Evolutionary conservation across 2,888 invertebrate species (phyloP).

Genomic region (Sphaerophoria taeniata): DNA sequence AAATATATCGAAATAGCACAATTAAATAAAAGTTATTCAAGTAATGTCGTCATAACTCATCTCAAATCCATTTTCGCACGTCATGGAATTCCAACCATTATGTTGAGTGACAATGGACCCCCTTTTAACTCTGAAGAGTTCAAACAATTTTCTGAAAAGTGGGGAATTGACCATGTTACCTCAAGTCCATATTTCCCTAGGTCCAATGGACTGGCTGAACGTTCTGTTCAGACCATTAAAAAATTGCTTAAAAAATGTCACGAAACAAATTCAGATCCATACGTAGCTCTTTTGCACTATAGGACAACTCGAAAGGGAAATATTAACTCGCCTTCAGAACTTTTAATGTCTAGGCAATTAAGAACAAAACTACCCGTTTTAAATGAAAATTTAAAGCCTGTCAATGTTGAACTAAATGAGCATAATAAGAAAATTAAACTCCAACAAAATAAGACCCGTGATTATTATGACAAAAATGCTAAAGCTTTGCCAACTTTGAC

Average conservation of each 20-base stretch:
- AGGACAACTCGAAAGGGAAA: slow-evolving; percentile 21
- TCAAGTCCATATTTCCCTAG: slow-evolving; percentile 32
- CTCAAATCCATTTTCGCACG: slow-evolving; percentile 18
- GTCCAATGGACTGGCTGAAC: slow-evolving; percentile 35
- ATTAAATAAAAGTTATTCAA: slow-evolving; percentile 25
- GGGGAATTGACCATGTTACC: slow-evolving; percentile 27
- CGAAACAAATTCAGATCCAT: slow-evolving; percentile 36
- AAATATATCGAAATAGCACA: slow-evolving; percentile 35
- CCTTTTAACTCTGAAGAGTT: slow-evolving; percentile 15
- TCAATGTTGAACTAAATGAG: slow-evolving; percentile 1
- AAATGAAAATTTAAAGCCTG: slow-evolving; percentile 15
- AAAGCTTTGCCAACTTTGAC: slow-evolving; percentile 1
- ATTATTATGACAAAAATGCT: slow-evolving; percentile 21
- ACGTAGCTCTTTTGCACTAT: slow-evolving; percentile 38
- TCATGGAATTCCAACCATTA: slow-evolving; percentile 24
- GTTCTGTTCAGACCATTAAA: slow-evolving; percentile 30
- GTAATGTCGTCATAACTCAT: background rate
- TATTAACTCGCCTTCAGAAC: slow-evolving; percentile 30
- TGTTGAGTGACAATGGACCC: slow-evolving; percentile 27
- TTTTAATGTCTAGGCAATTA: slow-evolving; percentile 29
- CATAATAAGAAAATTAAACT: slow-evolving; percentile 1
- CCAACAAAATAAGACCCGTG: background rate
- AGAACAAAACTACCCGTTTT: slow-evolving; percentile 9
- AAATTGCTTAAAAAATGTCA: slow-evolving; percentile 26
- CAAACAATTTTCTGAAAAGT: background rate